These are phyloP conservation scores for Pempheris klunzingeri DNA, from an alignment of 2,797 vertebrate species.

Conservation along the genomic window DNA sequence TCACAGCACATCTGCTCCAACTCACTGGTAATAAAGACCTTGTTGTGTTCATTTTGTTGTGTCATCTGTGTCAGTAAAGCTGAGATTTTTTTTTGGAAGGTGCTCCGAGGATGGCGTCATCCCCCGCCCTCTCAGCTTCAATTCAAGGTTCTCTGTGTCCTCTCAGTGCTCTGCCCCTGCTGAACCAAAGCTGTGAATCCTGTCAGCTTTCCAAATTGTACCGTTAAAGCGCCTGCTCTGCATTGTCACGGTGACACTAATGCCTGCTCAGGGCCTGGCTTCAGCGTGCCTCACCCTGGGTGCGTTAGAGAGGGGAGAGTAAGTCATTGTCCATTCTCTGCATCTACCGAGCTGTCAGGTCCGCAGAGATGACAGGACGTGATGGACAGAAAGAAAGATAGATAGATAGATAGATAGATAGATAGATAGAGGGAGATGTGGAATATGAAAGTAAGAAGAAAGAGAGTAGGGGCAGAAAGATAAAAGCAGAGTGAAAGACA, in stretches of 20 bases:
- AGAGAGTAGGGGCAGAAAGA: conserved; percentile 45
- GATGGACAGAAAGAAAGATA: conserved; percentile 63
- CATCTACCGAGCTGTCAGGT: conserved; percentile 77
- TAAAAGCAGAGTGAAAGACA: conserved; percentile 46
- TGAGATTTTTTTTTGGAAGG: conserved; percentile 10
- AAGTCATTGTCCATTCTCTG: conserved; percentile 66
- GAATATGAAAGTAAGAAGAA: conserved; percentile 43
- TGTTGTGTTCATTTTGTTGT: conserved; percentile 12
- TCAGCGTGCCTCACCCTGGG: conserved; percentile 55
- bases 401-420: conserved; percentile 67
- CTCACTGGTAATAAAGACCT: conserved; percentile 4
- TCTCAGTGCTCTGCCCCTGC: conserved; percentile 73
- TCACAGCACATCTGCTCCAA: conserved; percentile 11
- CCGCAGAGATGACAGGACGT: conserved; percentile 71
- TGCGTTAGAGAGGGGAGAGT: conserved; percentile 2
- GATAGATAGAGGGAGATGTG: conserved; percentile 35
- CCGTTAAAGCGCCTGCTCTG: conserved; percentile 45
- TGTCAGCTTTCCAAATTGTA: conserved; percentile 73
- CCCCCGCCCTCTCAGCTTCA: neutral
- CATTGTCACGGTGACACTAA: conserved; percentile 54
- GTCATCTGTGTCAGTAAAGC: neutral
- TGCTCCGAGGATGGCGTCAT: neutral
- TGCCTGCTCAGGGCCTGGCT: conserved; percentile 66
- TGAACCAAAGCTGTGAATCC: conserved; percentile 86
- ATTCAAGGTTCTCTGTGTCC: conserved; percentile 47